A percentile compares a stretch with the other conserved stretches of the same genome.
These are phyloP conservation scores for Martes flavigula DNA, from an alignment of 2,797 vertebrate genomes.

Conservation along the genomic window DNA sequence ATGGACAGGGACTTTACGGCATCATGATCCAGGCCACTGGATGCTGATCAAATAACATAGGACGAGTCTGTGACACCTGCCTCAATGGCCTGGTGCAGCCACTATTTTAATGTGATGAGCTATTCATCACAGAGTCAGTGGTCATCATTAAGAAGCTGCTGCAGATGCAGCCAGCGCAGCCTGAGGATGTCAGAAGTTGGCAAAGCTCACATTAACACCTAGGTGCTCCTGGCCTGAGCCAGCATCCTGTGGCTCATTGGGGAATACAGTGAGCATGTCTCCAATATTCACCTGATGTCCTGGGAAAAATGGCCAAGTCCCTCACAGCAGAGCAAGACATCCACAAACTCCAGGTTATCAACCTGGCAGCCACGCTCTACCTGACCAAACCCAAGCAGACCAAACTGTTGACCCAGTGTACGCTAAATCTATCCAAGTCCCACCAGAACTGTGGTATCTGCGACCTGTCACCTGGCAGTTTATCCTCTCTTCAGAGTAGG, in stretches of 20 bases:
- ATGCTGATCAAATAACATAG: constrained; percentile 94
- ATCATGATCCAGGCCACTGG: constrained; percentile 95
- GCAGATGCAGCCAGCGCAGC: constrained; percentile 95
- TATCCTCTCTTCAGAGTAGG: constrained; percentile 94
- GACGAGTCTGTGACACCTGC: constrained; percentile 94
- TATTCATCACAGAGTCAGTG: constrained; percentile 94
- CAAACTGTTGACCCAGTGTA: constrained; percentile 95
- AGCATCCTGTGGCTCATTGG: constrained; percentile 97
- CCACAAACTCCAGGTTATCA: constrained; percentile 95
- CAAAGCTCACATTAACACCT: constrained; percentile 97
- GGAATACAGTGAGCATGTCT: constrained; percentile 95
- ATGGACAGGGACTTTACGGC: constrained; percentile 97
- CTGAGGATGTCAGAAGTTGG: constrained; percentile 97
- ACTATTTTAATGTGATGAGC: constrained; percentile 94
- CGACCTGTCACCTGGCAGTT: constrained; percentile 94
- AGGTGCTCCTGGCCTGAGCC: constrained; percentile 95
- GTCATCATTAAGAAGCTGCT: constrained; percentile 97
- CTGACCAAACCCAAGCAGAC: constrained; percentile 97
- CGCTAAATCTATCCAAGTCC: constrained; percentile 95
- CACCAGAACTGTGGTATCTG: constrained; percentile 96
- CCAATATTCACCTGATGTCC: constrained; percentile 93
- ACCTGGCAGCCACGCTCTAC: constrained; percentile 95
- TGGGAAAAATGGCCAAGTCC: constrained; percentile 94
- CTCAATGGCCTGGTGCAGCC: constrained; percentile 95
- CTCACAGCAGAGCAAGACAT: constrained; percentile 97